Conservation (phyloP, 2,888 invertebrate genomes). For the Branchellion lobata region DNA sequence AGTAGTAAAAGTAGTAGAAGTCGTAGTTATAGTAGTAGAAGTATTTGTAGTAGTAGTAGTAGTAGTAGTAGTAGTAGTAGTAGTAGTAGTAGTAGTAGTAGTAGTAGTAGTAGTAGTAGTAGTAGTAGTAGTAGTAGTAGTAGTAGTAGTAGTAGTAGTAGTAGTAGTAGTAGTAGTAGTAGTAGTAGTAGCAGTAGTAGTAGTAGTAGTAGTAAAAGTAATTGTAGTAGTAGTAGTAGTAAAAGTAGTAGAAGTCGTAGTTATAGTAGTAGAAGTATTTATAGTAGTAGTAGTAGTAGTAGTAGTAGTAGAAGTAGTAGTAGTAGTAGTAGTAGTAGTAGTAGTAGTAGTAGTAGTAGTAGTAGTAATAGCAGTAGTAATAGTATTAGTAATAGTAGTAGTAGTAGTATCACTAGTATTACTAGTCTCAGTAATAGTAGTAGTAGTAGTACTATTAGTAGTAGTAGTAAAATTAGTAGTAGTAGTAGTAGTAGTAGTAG, state of each 20-base stretch:
- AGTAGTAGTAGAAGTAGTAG: background rate
- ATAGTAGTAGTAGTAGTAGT: slow-evolving; percentile 18
- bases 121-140: slow-evolving; percentile 31
- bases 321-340: too few species aligned
- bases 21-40: slow-evolving; percentile 39
- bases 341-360: too few species aligned
- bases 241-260: background rate
- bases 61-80: slow-evolving; percentile 41
- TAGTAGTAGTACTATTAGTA: slow-evolving; percentile 46
- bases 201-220: slow-evolving; percentile 34
- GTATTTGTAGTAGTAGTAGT: slow-evolving; percentile 40
- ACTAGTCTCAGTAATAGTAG: slow-evolving; percentile 45
- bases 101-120: slow-evolving; percentile 17
- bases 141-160: slow-evolving; percentile 41
- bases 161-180: slow-evolving; percentile 42
- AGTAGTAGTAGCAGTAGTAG: slow-evolving; percentile 40
- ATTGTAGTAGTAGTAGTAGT: slow-evolving; percentile 40
- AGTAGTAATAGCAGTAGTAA: too few species aligned
- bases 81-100: slow-evolving; percentile 33
- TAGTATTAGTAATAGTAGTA: slow-evolving; percentile 2
- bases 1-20: slow-evolving; percentile 23
- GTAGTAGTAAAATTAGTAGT: slow-evolving; percentile 47
- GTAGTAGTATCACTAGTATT: slow-evolving; percentile 30
- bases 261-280: background rate
- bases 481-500: slow-evolving; percentile 46